Evolutionary conservation across 2,888 invertebrate species (phyloP).

Genomic region (Drosophila anceps): DNA sequence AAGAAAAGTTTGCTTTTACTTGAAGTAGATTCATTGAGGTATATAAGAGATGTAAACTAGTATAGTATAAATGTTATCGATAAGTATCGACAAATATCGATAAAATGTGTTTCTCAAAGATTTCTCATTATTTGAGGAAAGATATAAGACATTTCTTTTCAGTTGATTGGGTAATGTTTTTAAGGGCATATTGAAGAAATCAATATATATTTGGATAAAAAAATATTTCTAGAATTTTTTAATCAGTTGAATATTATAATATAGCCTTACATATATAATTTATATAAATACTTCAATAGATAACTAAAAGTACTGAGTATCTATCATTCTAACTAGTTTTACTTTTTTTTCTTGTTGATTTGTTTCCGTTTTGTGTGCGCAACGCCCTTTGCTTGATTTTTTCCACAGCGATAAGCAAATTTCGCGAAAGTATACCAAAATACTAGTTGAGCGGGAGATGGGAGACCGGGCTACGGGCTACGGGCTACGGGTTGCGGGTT

Average conservation of each 20-base stretch:
- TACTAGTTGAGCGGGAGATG: constrained; percentile 56
- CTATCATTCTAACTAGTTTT: constrained; percentile 14
- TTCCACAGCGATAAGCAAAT: constrained; percentile 70
- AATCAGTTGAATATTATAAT: background rate
- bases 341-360: constrained; percentile 15
- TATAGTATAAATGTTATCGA: background rate
- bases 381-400: constrained; percentile 61
- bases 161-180: background rate
- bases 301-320: constrained; percentile 11
- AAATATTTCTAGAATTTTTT: too few species aligned
- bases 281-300: background rate
- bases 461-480: too few species aligned
- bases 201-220: background rate
- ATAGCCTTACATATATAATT: background rate
- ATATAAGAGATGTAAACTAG: background rate
- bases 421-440: constrained; percentile 71
- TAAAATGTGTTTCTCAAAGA: background rate
- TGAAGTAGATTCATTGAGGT: background rate
- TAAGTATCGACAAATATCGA: background rate
- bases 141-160: background rate
- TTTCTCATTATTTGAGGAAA: too few species aligned
- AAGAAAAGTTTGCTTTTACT: background rate
- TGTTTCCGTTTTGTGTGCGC: constrained; percentile 33
- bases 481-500: constrained; percentile 59
- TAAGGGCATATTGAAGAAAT: too few species aligned